A percentile compares a stretch with the other conserved stretches of the same genome.
Evolutionary conservation across 92 coral and sea anemone species (phyloP).

Genomic region (Montipora capitata): DNA sequence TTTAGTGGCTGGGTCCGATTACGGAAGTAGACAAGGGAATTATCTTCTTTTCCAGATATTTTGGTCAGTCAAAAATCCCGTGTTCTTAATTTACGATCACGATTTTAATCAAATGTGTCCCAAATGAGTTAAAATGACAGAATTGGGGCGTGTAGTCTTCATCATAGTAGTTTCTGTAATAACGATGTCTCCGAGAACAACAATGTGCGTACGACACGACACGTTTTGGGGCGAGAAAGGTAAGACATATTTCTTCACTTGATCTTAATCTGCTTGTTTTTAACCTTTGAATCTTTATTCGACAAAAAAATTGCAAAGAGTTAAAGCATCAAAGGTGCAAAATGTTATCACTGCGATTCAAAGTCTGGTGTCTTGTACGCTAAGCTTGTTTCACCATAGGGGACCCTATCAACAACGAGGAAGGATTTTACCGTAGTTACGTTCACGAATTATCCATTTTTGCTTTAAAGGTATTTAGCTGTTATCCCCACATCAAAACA

Average conservation of each 20-base stretch:
- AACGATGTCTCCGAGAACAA: neutral
- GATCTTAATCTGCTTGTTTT: neutral
- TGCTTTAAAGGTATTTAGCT: too few relatives aligned
- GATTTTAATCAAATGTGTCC: neutral
- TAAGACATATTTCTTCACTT: slow-evolving; percentile 5
- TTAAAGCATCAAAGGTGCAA: too few relatives aligned
- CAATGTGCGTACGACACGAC: slow-evolving; percentile 55
- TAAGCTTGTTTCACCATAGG: slow-evolving; percentile 33
- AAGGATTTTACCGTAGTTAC: neutral
- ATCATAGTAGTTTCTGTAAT: neutral
- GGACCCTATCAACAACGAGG: neutral
- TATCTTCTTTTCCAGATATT: neutral
- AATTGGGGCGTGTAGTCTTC: neutral
- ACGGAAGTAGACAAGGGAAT: neutral
- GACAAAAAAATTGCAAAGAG: neutral
- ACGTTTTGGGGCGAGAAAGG: slow-evolving; percentile 96
- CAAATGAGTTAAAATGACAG: slow-evolving; percentile 51
- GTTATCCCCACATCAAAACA: neutral
- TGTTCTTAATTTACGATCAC: neutral
- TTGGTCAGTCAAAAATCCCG: neutral
- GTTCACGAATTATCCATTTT: neutral
- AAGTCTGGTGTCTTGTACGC: slow-evolving; percentile 2
- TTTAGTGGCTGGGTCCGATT: neutral
- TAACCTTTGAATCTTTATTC: neutral
- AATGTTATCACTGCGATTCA: neutral